Base-by-base conservation (phyloP, 2,797 vertebrate genomes). In the Aphelocoma californica region DNA sequence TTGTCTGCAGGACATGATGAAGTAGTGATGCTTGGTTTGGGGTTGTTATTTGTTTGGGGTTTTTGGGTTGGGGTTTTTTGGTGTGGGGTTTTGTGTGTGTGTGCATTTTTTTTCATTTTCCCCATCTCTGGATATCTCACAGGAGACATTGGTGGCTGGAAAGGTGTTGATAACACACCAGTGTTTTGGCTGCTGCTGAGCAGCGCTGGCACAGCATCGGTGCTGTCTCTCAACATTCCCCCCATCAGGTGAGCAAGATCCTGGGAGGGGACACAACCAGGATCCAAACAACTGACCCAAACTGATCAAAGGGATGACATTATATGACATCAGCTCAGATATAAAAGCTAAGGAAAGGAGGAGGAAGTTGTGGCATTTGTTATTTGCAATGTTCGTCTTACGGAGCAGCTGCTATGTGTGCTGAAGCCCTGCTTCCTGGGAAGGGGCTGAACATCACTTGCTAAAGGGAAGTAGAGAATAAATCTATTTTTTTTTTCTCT, bases 211-310 rank as follows among this genome's bases (percentile, higher is more conserved):
- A 70, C 40, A 70, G 34, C 31, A 34, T 12, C 9, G 2, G 29
- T 0, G 0, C 40, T 54, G 14, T 18, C 47, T 47, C 40, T 70
- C 12, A 34, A 1, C 10, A 40, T 34, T 78, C 3, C 12, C 10
- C 14, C 4, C 6, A 56, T 42, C 21, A 34, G 18, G 1, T 48
- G 57, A 14, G 4, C 34, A 40, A 31, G 42, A 26, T 56, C 34
- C 42, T 78, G 34, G 14, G 21, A 48, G 31, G 12, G 14, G 21
- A 62, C 18, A 26, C 34, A 62, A 5, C 25, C 34, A 31, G 74
- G 6, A 48, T 48, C 47, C 24, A 15, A 48, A 10, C 57, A 56
- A 26, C 2, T 70, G 18, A 64, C 14, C 9, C 21, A 71, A 78
- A 70, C 1, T 42, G 24, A 3, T 25, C 9, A 48, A 48, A 42